Base-by-base conservation (phyloP, 1,140 invertebrate species). In the Penaeus vannamei region DNA sequence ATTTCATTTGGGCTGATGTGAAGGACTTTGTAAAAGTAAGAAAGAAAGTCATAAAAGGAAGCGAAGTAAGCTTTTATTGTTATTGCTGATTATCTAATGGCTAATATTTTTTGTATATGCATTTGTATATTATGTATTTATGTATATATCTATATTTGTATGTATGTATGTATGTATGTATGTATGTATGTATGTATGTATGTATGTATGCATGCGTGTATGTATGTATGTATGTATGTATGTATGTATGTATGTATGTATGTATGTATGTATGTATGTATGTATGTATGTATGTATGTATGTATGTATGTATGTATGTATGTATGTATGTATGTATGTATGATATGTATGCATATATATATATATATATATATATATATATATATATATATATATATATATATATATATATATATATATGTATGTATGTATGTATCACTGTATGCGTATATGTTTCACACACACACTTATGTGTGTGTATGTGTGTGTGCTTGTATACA, bases 331-430 rank as follows among this genome's bases (percentile, higher is more conserved):
- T 72, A 46, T 46, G 10, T 46, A 46, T 46, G 10, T 46, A 46
- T 62, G 22, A 62, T 77, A 29, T 64, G 12, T 66, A 19, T 85
- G 46, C 59, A 59, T 85, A 42, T 79, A 69, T 86, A 46, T 77
- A 46, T 79, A 69, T 79, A 46, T 86, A 46, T 86, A 46, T 86
- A 46, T 86, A 26, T 86, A 69, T 86, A 26, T 86, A 20, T 86
- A 46, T 86, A 46, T 79, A 22, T 61, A 64, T 79, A 64, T 60
- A 29, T 61, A 22, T 69, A 72, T 72, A 72, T 72, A 72, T 72
- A 72, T 72, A 72, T 72, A 72, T 72, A 72, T 72, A 72, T 72
- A 72, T 72, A 72, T 72, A 72, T 72, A 72, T 72, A 72, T 72
- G n/a, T 72, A 72, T 72, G n/a, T 72, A 72, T 72, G n/a, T 72